A percentile compares a stretch with the other conserved stretches of the same genome.
Conservation (phyloP, 1,140 invertebrate genomes). For the Caerostris extrusa region DNA sequence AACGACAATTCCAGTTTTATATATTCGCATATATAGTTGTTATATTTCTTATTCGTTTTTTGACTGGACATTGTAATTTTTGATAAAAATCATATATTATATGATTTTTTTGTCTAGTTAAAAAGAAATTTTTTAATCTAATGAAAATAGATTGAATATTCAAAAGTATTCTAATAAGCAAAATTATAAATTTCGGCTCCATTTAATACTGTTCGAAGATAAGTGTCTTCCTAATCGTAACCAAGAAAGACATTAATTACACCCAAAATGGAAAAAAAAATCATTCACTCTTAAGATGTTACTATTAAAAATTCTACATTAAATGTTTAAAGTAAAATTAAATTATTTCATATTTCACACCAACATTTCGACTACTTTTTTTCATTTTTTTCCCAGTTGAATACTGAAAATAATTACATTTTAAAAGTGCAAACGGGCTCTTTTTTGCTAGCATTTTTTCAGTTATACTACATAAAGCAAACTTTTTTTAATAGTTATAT, state of each 20-base stretch:
- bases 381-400: no score
- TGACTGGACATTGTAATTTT: slow-evolving; percentile 70
- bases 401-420: no score
- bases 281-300: no score
- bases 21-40: slow-evolving; percentile 68
- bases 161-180: slow-evolving; percentile 5
- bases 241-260: not conserved
- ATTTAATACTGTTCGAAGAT: slow-evolving; percentile 28
- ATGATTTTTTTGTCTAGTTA: slow-evolving; percentile 22
- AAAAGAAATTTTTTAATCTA: slow-evolving; percentile 42
- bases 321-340: no score
- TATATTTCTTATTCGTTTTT: slow-evolving; percentile 76
- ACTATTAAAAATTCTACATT: no score
- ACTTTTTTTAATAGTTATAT: no score
- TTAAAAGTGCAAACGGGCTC: no score
- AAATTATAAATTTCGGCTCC: slow-evolving; percentile 16
- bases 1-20: slow-evolving; percentile 74
- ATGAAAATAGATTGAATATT: not conserved
- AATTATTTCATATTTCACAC: no score
- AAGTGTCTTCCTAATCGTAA: slow-evolving; percentile 8
- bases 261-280: no score
- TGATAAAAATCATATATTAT: slow-evolving; percentile 75
- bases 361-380: no score
- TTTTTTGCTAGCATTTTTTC: no score
- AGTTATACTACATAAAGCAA: no score